These are phyloP conservation scores for Arctopsyche grandis DNA, from an alignment of 1,140 invertebrate species.

Conservation along the genomic window DNA sequence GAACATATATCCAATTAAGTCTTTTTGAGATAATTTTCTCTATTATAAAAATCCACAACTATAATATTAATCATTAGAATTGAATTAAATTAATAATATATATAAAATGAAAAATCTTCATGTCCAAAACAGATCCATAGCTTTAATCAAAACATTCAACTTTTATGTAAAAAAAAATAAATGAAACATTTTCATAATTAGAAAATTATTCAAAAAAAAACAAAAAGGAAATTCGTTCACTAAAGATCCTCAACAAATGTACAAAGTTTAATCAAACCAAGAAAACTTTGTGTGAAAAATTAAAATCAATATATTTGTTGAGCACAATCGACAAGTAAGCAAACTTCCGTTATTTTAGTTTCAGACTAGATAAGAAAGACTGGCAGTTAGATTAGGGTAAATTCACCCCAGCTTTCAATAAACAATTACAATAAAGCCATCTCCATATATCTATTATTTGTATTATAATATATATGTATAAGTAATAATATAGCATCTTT, in stretches of 20 bases:
- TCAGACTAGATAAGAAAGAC: conserved; percentile 41
- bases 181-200: not conserved
- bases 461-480: conserved; percentile 7
- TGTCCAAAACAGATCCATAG: not conserved
- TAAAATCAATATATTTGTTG: conserved; percentile 24
- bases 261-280: not conserved
- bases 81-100: not conserved
- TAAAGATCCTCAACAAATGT: conserved; percentile 9
- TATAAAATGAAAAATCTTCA: not conserved
- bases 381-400: conserved; percentile 33
- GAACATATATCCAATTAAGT: conserved; percentile 9
- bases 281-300: not conserved
- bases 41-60: not conserved
- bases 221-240: not conserved
- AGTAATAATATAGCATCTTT: conserved; percentile 19
- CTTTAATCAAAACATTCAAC: not conserved
- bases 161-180: not conserved
- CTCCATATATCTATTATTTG: conserved; percentile 43
- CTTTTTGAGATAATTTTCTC: not conserved
- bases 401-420: conserved; percentile 4
- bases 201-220: not conserved
- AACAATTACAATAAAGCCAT: conserved; percentile 40
- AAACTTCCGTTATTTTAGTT: conserved; percentile 19
- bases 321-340: conserved; percentile 27
- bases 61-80: not conserved